Conservation (phyloP, 2,888 invertebrate genomes). For the Sinodicranocentrus sp. region DNA sequence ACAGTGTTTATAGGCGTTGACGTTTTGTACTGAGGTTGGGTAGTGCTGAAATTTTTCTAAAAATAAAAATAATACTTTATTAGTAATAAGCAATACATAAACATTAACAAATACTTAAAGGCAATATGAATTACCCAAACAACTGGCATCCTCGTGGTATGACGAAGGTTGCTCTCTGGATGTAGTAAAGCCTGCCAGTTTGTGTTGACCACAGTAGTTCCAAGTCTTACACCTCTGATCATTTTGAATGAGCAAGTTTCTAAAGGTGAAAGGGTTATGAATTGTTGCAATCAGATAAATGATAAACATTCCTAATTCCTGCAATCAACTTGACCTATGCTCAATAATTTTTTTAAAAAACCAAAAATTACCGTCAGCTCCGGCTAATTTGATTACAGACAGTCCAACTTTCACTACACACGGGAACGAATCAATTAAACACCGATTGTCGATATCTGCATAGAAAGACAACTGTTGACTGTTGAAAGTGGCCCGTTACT, state of each 20-base stretch:
- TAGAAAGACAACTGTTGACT: no score
- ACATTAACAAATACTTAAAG: neutral
- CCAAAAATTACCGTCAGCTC: no score
- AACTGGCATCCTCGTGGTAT: constrained; percentile 13
- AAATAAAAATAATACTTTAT: neutral
- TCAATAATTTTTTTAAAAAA: no score
- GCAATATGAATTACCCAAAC: constrained; percentile 19
- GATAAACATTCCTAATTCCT: no score
- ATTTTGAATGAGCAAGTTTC: constrained; percentile 32
- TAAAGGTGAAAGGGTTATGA: no score
- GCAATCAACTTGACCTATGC: no score
- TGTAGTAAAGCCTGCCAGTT: constrained; percentile 37
- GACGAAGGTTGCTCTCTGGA: constrained; percentile 22
- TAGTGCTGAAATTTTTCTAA: constrained; percentile 32
- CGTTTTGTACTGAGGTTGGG: constrained; percentile 78
- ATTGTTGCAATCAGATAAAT: no score
- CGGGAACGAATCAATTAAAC: no score
- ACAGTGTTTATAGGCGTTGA: constrained; percentile 93
- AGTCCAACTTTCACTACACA: no score
- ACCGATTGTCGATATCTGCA: no score
- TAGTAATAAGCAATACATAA: neutral
- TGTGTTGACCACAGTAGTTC: constrained; percentile 2
- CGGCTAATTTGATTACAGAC: no score
- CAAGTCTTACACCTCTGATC: constrained; percentile 33
- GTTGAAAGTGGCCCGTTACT: no score